phyloP scores from a whole-genome alignment of 1,140 invertebrate species.

The Drosophila mauritiana region DNA sequence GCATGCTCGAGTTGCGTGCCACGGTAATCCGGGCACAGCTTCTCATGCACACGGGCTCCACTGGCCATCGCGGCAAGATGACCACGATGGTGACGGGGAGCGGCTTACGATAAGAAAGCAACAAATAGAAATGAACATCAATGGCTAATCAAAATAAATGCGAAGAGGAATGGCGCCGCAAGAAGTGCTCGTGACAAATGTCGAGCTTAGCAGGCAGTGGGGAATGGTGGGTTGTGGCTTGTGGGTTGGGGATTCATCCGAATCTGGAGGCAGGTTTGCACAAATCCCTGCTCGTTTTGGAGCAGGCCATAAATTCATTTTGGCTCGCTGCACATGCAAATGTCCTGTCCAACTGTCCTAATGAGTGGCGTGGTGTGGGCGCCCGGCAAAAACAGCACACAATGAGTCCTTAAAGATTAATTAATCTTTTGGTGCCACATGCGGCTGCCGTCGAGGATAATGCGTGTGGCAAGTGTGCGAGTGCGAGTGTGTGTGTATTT shows the following conservation, averaged over 20 bases:
- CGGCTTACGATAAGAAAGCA: constrained; percentile 72
- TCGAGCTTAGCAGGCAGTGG: constrained; percentile 3
- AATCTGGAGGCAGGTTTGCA: not conserved
- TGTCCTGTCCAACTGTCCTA: constrained; percentile 46
- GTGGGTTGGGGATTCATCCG: not conserved
- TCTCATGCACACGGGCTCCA: constrained; percentile 12
- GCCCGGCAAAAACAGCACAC: constrained; percentile 46
- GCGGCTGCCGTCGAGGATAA: constrained; percentile 54
- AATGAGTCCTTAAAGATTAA: constrained; percentile 85
- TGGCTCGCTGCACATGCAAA: constrained; percentile 70
- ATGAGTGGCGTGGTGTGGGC: not conserved
- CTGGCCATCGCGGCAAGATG: constrained; percentile 42
- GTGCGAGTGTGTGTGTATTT: constrained; percentile 3
- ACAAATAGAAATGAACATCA: constrained; percentile 83
- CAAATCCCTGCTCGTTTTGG: constrained; percentile 8
- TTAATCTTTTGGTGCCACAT: constrained; percentile 84
- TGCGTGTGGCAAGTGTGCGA: constrained; percentile 14
- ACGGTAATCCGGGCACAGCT: constrained; percentile 16
- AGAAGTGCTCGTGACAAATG: constrained; percentile 44
- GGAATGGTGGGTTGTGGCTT: too few species aligned
- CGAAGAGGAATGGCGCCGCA: constrained; percentile 7
- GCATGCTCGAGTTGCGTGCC: constrained; percentile 25
- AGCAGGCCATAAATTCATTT: constrained; percentile 69
- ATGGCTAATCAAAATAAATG: constrained; percentile 84
- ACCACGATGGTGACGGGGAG: constrained; percentile 18